phyloP scores from a whole-genome alignment of 92 coral and sea anemone genomes.

The Epizoanthus ramosus region DNA sequence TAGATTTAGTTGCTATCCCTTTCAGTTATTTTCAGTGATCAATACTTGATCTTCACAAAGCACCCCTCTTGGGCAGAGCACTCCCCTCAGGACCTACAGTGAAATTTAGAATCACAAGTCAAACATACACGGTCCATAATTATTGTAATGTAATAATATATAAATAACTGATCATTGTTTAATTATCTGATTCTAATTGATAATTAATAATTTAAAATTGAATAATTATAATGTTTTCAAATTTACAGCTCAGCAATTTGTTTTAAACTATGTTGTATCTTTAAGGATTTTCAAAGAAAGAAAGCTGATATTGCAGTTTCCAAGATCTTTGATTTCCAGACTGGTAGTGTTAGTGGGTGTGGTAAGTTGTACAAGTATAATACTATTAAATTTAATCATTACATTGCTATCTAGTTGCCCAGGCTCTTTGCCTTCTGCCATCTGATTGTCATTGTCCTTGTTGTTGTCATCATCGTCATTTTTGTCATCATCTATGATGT shows the following conservation, averaged over 20 bases:
- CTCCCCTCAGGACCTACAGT: too few relatives aligned
- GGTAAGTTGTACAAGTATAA: not conserved
- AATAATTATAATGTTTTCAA: not conserved
- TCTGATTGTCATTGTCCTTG: too few relatives aligned
- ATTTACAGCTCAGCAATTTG: not conserved
- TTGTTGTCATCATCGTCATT: too few relatives aligned
- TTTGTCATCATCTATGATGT: too few relatives aligned
- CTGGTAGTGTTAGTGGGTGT: not conserved
- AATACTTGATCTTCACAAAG: too few relatives aligned
- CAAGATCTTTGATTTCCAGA: not conserved
- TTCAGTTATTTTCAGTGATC: too few relatives aligned
- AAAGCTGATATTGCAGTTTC: conserved; percentile 7
- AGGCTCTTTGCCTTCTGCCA: too few relatives aligned
- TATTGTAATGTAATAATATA: too few relatives aligned
- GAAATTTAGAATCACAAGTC: too few relatives aligned
- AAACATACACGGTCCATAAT: too few relatives aligned
- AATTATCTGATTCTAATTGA: not conserved
- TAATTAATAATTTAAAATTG: not conserved
- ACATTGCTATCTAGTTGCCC: too few relatives aligned
- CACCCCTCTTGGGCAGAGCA: too few relatives aligned
- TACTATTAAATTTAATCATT: not conserved
- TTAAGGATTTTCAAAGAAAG: conserved; percentile 21
- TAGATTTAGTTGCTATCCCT: not conserved
- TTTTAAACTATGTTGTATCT: not conserved
- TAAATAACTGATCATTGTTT: not conserved